Conservation (phyloP, 2,888 invertebrate genomes). For the Conops quadrifasciatus region DNA sequence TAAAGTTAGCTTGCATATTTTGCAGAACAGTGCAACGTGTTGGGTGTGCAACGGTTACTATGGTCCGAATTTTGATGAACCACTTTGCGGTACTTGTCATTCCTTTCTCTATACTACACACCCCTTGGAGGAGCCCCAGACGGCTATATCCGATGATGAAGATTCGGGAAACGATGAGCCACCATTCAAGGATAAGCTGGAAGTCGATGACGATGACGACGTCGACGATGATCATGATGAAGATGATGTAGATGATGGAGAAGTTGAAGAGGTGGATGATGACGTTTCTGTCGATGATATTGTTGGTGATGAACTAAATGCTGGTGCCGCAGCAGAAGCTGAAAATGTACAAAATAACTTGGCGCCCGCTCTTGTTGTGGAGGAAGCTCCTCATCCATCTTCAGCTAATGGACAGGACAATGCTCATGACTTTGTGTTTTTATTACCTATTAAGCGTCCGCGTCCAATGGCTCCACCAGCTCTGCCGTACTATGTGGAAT, state of each 20-base stretch:
- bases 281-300: constrained; percentile 49
- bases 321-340: constrained; percentile 39
- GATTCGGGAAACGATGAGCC: constrained; percentile 97
- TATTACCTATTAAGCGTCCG: constrained; percentile 56
- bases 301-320: constrained; percentile 53
- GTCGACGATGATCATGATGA: constrained; percentile 61
- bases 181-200: constrained; percentile 62
- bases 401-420: constrained; percentile 48
- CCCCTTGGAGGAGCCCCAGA: constrained; percentile 57
- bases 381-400: constrained; percentile 36
- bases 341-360: constrained; percentile 32
- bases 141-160: constrained; percentile 80
- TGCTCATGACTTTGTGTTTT: constrained; percentile 33
- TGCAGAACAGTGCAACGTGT: constrained; percentile 68
- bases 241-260: constrained; percentile 44
- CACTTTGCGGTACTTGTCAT: constrained; percentile 91
- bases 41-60: constrained; percentile 91
- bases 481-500: constrained; percentile 59
- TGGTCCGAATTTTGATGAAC: constrained; percentile 89
- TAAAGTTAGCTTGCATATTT: background rate
- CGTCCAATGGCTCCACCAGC: constrained; percentile 56
- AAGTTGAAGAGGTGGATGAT: constrained; percentile 46
- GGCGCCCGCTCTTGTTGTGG: constrained; percentile 30
- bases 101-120: constrained; percentile 87
- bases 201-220: constrained; percentile 47